Evolutionary conservation across 2,888 invertebrate species (phyloP), one percentile per base, ranked within the genome.

Genomic region (Plebejus argus): DNA sequence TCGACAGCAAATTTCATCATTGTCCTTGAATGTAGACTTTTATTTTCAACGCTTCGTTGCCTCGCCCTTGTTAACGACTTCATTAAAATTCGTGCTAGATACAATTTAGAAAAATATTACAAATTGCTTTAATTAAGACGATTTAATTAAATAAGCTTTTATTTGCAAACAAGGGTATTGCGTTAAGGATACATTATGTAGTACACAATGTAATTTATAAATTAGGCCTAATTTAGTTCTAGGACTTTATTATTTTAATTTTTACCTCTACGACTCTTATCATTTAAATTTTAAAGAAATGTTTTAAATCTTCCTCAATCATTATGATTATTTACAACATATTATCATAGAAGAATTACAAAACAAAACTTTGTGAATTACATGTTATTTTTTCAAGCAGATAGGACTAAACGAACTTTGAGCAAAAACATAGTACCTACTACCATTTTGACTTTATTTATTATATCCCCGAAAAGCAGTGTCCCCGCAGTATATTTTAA

Each of bases 21-120:
- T 74, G 74, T 53, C 74, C 74, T 74, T 74, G 74, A 74, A 28
- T 33, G 12, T 53, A 23, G 18, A 74, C 74, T 53, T 23, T 74
- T 74, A 53, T 53, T 74, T 74, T 18, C 45, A 53, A 53, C 74
- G 74, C 28, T 23, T 1, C 53, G 74, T 28, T 28, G 74, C 23
- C 6, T 53, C 53, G 74, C 74, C 74, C 74, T 74, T 72, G 72
- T 72, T 72, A 15, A 72, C 45, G 23, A 53, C 23, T 23, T 72
- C 49, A 49, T 74, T 28, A 74, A 53, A 20, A 72, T 49, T 45
- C 39, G 71, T 66, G 66, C 28, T 33, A 66, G 66, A 66, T 28
- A 28, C 66, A 28, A 28, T 72, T 39, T 72, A 72, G 39, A 39
- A 72, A 72, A 72, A 39, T 72, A 45, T 72, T 45, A 45, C 39